Evolutionary conservation across 2,113 vertebrate genomes (phyloP).

Genomic region (Vimba vimba): DNA sequence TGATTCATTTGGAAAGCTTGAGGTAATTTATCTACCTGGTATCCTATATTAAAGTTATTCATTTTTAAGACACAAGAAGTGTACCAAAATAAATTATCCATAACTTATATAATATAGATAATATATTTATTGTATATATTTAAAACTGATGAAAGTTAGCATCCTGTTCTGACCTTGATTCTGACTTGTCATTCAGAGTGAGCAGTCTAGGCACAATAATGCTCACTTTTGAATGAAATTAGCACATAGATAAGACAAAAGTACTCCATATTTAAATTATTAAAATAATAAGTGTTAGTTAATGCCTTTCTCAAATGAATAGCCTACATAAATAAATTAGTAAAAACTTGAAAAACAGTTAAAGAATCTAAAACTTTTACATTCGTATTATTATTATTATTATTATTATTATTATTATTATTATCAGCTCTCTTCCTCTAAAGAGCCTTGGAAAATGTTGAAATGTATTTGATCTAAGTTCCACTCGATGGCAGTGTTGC

Average conservation of each 20-base stretch:
- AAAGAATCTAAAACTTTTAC: not conserved
- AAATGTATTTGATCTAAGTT: constrained; percentile 27
- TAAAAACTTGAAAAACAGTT: not conserved
- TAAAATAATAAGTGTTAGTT: not conserved
- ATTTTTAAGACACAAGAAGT: too few species aligned
- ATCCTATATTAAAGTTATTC: too few species aligned
- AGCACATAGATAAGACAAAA: too few species aligned
- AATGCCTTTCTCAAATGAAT: not conserved
- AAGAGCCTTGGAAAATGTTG: not conserved
- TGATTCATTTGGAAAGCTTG: not conserved
- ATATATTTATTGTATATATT: too few species aligned
- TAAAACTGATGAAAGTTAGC: too few species aligned
- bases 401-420: too few species aligned
- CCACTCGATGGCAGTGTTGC: constrained; percentile 73
- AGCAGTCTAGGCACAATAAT: not conserved
- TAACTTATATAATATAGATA: too few species aligned
- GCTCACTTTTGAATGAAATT: not conserved
- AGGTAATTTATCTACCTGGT: not conserved
- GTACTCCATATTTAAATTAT: too few species aligned
- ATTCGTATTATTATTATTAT: too few species aligned
- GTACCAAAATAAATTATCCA: too few species aligned
- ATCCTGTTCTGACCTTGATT: not conserved
- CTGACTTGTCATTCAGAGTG: not conserved
- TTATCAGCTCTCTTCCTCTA: not conserved
- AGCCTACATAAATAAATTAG: not conserved